Percentiles rank a stretch among this genome's conserved stretches.
phyloP scores from a whole-genome alignment of 1,140 invertebrate species.

The Pseudachorutes palmiensis region DNA sequence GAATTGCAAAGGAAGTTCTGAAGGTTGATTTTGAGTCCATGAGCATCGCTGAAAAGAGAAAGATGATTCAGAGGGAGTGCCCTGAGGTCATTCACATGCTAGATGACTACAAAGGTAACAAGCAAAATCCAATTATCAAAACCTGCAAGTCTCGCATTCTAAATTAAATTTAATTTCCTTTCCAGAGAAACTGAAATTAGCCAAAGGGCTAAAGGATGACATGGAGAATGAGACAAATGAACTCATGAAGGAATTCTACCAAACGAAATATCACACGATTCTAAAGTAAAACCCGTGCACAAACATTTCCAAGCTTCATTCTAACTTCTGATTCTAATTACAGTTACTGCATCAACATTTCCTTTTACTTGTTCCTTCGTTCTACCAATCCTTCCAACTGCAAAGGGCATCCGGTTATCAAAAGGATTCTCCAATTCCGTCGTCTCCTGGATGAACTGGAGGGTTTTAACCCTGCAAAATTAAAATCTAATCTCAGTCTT shows the following conservation, averaged over 20 bases:
- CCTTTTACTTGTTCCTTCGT: conserved; percentile 77
- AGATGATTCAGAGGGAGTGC: conserved; percentile 69
- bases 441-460: conserved; percentile 65
- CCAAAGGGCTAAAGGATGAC: conserved; percentile 55
- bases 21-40: conserved; percentile 67
- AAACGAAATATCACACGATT: conserved; percentile 60
- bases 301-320: conserved; percentile 1
- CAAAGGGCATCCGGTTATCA: conserved; percentile 75
- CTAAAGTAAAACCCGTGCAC: conserved; percentile 51
- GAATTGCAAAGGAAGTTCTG: conserved; percentile 51
- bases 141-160: neutral
- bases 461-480: conserved; percentile 51
- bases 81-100: conserved; percentile 70
- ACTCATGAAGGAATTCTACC: conserved; percentile 58
- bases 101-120: conserved; percentile 58
- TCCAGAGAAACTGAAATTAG: conserved; percentile 52
- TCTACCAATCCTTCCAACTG: conserved; percentile 40
- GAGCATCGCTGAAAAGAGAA: conserved; percentile 61
- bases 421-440: conserved; percentile 68
- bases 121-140: conserved; percentile 1
- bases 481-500: no score
- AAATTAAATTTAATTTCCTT: conserved; percentile 33
- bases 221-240: conserved; percentile 52
- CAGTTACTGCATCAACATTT: conserved; percentile 74
- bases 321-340: conserved; percentile 36